Evolutionary conservation across 1,140 invertebrate genomes (phyloP).

Genomic region (Lepidurus packardi): DNA sequence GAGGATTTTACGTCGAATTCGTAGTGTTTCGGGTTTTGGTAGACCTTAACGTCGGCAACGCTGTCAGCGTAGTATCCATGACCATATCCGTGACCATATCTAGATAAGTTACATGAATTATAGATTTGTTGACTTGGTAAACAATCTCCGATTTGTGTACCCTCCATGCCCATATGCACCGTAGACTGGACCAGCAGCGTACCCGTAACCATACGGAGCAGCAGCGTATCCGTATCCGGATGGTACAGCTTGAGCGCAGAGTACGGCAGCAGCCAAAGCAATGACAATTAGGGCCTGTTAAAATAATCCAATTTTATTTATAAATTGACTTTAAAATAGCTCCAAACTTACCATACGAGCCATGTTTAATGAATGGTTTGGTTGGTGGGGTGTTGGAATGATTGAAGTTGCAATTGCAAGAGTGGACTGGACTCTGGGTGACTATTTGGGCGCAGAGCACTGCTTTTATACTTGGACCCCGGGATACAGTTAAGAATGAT

Average conservation of each 20-base stretch:
- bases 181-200: not conserved
- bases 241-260: slow-evolving; percentile 1
- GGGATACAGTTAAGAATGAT: not conserved
- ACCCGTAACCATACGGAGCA: not conserved
- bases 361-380: not conserved
- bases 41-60: not conserved
- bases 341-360: not conserved
- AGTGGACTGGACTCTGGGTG: not conserved
- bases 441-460: not conserved
- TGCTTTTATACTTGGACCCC: not conserved
- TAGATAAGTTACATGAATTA: not conserved
- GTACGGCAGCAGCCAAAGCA: not conserved
- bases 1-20: not conserved
- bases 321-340: not conserved
- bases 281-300: not conserved
- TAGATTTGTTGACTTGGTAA: not conserved
- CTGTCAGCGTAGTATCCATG: not conserved
- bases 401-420: not conserved
- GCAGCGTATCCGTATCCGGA: not conserved
- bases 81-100: not conserved
- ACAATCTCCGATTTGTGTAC: not conserved
- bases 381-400: not conserved
- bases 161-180: not conserved
- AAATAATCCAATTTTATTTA: not conserved
- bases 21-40: slow-evolving; percentile 13